Base-by-base conservation (phyloP, 1,140 invertebrate species). In the Hestina assimilis region DNA sequence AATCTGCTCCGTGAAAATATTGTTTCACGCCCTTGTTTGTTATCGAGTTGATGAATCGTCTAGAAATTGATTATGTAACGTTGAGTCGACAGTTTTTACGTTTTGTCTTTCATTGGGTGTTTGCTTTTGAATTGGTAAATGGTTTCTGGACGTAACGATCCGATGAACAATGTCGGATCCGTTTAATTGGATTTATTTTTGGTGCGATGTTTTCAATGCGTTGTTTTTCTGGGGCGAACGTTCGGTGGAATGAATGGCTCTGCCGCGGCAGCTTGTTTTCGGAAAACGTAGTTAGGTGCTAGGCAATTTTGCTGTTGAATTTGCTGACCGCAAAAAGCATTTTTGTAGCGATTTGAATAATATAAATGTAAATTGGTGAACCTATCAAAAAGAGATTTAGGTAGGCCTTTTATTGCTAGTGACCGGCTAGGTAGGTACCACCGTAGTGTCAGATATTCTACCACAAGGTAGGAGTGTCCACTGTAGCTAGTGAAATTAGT, bases 21-120 rank as follows among this genome's bases (percentile, higher is more conserved):
- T 60, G 45, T 53, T 46, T 31, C 41, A 42, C 56, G 56, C 46
- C 54, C 54, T 57, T 62, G 56, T 59, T 62, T 55, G 61, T 59
- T 51, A 31, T 42, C 46, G 31, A 48, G 33, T 40, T 60, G 58
- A 69, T 67, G 66, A 71, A 65, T 69, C 68, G 73, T 59, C 58
- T 61, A 69, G 71, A 69, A 69, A 78, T 79, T 82, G 75, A 82
- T 79, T 79, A 73, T 72, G 69, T 69, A 75, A 75, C 48, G 69
- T 77, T 83, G 79, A 77, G 74, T 83, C 69, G 68, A 70, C 79
- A 75, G 63, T 77, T 83, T 79, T 72, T 72, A 50, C 47, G 55
- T 58, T 59, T 59, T 59, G 68, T 76, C 65, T 72, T 70, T 45
- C 35, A 55, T 54, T 52, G 59, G 63, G 59, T 74, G 71, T 63